Base-by-base conservation (phyloP, 1,140 invertebrate genomes). In the Cotesia chilonis region DNA sequence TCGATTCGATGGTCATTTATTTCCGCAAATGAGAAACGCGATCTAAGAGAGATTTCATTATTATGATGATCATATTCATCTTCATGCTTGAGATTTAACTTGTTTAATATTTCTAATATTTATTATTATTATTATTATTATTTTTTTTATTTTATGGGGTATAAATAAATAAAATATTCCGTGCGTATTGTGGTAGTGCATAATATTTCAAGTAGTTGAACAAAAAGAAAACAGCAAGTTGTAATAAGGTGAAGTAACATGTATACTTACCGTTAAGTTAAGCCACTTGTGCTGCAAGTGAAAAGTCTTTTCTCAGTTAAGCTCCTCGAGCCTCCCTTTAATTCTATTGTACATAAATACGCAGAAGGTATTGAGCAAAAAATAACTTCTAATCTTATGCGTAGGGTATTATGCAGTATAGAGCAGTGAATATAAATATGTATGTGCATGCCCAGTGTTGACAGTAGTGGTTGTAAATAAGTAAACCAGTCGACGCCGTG, bases 1-100 rank as follows among this genome's bases (percentile, higher is more conserved):
- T 55, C 66, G 20, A 68, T 68, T 68, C 51, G 66, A 54, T 51
- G n/a, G 66, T 68, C 66, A 68, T 68, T 68, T 68, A 68, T 68
- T 68, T 68, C 51, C 66, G 66, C 51, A 55, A 68, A 68, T 20
- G 14, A 68, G 66, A 55, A 68, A 41, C 51, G 66, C 5, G 51
- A 55, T 68, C 17, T 35, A 36, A 54, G 12, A 37, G 41, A 47
- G 41, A 47, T 47, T 47, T 47, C 41, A 47, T 47, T 6, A 47
- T 47, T 47, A 47, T 47, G 41, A 6, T 47, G 4, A 10, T 54
- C 28, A 47, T 47, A 10, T 7, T 47, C 41, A 10, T 54, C 28
- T 35, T 41, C n/a, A 17, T n/a, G 60, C 60, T 38, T 36, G 35
- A 14, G 20, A 4, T 61, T 4, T 12, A 28, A 20, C 35, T 28